Evolutionary conservation across 2,888 invertebrate genomes (phyloP), one percentile per base, ranked within the genome.

Genomic region (Xanthia togata): DNA sequence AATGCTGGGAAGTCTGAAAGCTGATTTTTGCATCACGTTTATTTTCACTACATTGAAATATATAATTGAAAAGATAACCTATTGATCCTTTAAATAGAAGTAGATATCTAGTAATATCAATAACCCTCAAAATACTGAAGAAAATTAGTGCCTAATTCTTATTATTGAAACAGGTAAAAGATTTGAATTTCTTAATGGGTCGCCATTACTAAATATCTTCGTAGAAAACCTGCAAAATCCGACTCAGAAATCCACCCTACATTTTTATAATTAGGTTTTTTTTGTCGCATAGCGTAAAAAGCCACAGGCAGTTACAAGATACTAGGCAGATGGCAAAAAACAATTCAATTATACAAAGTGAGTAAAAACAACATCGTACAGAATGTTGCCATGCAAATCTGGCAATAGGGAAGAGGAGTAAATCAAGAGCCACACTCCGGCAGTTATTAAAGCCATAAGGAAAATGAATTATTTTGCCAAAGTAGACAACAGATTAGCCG

Each of bases 301-400:
- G 20, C 71, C 71, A 69, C 55, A 74, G 63, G 41, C 57, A 70
- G 57, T 65, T 57, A 57, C 68, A 71, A 71, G 69, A 71, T 23
- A 83, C 63, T 72, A 75, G 31, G 60, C 83, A 79, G 83, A 82
- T 72, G 83, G 76, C 71, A 73, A 74, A 78, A 81, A 78, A 77
- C 81, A 77, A 78, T 81, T 81, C 73, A 79, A 84, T 81, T 84
- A 84, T 79, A 82, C 77, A 82, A 84, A 82, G 75, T 78, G 72
- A 76, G 70, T 81, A 76, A 82, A 84, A 82, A 68, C 68, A 72
- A 71, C 77, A 77, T 76, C 62, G 84, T 64, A 44, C 44, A 78
- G 72, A 81, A 79, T 79, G 85, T 77, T 79, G 60, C 77, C 76
- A 86, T 85, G 87, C 82, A 86, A 86, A 86, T 86, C 70, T 78